These are phyloP conservation scores for Ceyx margarethae DNA, from an alignment of 2,113 vertebrate genomes.

Conservation along the genomic window DNA sequence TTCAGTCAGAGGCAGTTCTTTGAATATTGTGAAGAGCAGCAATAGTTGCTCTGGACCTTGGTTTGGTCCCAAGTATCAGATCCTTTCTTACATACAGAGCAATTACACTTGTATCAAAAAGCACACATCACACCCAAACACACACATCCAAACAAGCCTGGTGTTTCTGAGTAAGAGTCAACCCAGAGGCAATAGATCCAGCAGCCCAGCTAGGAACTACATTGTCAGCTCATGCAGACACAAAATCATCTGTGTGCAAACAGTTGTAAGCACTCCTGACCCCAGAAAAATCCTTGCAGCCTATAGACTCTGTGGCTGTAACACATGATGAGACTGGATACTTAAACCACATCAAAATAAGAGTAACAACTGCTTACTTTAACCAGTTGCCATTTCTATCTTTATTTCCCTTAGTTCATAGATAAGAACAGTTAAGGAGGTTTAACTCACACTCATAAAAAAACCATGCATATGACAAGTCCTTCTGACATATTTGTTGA, in stretches of 20 bases:
- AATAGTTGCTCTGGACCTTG: neutral
- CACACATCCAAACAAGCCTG: neutral
- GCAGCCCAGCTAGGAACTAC: neutral
- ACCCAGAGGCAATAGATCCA: neutral
- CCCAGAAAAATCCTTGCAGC: neutral
- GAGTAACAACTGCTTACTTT: neutral
- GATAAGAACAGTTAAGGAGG: neutral
- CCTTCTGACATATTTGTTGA: neutral
- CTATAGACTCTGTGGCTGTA: neutral
- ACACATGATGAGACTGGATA: neutral
- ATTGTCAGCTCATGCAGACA: neutral
- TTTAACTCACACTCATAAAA: neutral
- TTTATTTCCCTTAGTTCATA: neutral
- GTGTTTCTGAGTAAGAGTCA: neutral
- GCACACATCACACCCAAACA: neutral
- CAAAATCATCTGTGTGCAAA: neutral
- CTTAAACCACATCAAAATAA: neutral
- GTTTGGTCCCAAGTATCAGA: neutral
- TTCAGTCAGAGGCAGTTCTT: neutral
- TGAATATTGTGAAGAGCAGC: neutral
- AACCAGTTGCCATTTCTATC: neutral
- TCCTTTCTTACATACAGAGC: neutral
- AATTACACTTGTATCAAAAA: neutral
- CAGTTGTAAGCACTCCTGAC: neutral
- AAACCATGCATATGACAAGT: neutral